These are phyloP conservation scores for Xenus cinereus DNA, from an alignment of 2,113 vertebrate species.

Conservation along the genomic window DNA sequence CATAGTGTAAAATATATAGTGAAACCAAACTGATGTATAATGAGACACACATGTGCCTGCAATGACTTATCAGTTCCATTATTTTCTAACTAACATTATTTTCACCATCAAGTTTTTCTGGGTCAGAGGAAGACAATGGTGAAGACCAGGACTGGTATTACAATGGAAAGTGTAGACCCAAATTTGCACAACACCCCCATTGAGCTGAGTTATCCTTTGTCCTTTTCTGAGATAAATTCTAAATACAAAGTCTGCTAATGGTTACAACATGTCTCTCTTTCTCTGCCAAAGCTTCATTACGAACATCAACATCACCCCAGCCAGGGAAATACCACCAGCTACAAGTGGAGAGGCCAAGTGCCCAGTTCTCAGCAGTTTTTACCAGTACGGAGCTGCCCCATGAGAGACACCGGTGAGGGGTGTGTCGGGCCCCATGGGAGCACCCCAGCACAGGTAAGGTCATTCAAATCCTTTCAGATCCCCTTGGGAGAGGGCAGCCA, in stretches of 20 bases:
- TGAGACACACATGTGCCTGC: slow-evolving; percentile 62
- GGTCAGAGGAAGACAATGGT: slow-evolving; percentile 31
- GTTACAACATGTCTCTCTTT: slow-evolving; percentile 8
- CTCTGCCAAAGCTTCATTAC: neutral
- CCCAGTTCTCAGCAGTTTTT: neutral
- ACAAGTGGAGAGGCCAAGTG: neutral
- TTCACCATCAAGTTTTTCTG: slow-evolving; percentile 33
- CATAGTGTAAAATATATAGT: slow-evolving; percentile 73
- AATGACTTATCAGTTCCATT: slow-evolving; percentile 62
- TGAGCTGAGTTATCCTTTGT: neutral
- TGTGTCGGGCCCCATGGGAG: neutral
- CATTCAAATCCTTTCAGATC: neutral
- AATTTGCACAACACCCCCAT: neutral
- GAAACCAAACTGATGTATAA: slow-evolving; percentile 67
- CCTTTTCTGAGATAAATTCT: neutral
- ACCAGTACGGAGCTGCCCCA: rapidly evolving
- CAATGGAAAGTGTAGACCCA: neutral
- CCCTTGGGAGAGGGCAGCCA: rapidly evolving
- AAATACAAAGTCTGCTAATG: slow-evolving; percentile 3
- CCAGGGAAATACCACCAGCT: neutral
- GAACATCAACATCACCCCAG: neutral
- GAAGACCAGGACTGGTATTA: neutral
- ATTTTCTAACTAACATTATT: slow-evolving; percentile 61
- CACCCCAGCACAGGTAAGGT: neutral
- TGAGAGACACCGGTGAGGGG: neutral